Percentiles rank a stretch among this genome's conserved stretches.
phyloP scores from a whole-genome alignment of 2,797 vertebrate species.

The Chromobotia macracanthus region DNA sequence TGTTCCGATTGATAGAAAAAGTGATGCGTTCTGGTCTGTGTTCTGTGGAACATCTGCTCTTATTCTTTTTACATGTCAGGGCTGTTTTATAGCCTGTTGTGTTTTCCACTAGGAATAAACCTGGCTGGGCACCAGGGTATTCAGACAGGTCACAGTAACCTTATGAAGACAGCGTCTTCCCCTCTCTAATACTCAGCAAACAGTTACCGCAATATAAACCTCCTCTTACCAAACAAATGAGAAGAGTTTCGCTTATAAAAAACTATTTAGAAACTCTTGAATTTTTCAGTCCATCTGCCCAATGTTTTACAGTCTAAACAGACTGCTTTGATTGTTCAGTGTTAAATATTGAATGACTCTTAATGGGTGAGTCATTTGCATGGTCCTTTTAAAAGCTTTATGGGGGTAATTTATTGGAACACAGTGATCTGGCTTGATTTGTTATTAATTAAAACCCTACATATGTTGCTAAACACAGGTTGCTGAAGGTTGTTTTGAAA shows the following conservation, averaged over 20 bases:
- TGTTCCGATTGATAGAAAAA: not conserved
- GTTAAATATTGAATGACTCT: not conserved
- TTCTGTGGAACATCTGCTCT: conserved; percentile 9
- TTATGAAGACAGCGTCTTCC: conserved; percentile 68
- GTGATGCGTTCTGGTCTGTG: not conserved
- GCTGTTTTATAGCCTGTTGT: conserved; percentile 55
- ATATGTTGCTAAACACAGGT: not conserved
- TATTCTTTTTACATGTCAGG: conserved; percentile 44
- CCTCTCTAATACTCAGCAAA: conserved; percentile 52
- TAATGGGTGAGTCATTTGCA: conserved; percentile 6
- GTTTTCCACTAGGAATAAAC: conserved; percentile 55
- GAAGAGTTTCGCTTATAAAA: conserved; percentile 1
- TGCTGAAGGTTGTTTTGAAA: conserved; percentile 4
- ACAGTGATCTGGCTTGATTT: conserved; percentile 41
- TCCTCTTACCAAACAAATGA: not conserved
- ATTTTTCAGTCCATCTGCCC: not conserved
- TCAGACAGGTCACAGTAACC: conserved; percentile 79
- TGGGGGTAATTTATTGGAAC: conserved; percentile 48
- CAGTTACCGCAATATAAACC: conserved; percentile 15
- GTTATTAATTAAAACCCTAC: not conserved
- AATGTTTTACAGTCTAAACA: not conserved
- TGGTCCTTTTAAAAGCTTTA: conserved; percentile 45
- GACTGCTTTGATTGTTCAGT: not conserved
- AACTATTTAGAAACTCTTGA: not conserved
- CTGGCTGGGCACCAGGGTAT: conserved; percentile 62